A percentile compares a stretch with the other conserved stretches of the same genome.
phyloP scores from a whole-genome alignment of 2,888 invertebrate genomes.

The Trachelus tabidus region DNA sequence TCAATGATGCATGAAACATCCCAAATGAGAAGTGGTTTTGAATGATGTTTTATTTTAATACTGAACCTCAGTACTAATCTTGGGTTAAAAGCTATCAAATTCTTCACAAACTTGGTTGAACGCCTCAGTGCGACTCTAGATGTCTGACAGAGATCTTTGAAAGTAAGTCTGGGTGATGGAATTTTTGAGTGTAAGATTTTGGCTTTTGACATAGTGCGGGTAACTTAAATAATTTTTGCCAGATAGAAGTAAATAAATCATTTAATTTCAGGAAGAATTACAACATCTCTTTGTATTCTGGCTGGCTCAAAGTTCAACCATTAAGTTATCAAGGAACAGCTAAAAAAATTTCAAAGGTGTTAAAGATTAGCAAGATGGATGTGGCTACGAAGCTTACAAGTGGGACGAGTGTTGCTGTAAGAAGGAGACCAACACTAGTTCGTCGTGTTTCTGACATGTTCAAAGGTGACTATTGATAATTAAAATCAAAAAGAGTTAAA shows the following conservation, averaged over 20 bases:
- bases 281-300: background rate
- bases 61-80: background rate
- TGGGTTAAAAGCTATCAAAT: slow-evolving; percentile 20
- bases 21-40: background rate
- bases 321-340: background rate
- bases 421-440: slow-evolving; percentile 51
- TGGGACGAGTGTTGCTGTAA: slow-evolving; percentile 19
- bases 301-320: background rate
- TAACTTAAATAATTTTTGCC: background rate
- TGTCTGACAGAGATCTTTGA: slow-evolving; percentile 7
- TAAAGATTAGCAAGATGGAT: background rate
- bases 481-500: background rate
- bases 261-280: background rate
- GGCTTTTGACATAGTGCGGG: background rate
- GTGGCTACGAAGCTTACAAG: background rate
- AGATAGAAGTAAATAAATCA: background rate
- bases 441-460: slow-evolving; percentile 60
- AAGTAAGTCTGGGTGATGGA: background rate
- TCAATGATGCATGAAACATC: background rate
- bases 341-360: background rate
- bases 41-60: background rate
- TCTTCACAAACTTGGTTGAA: background rate
- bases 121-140: slow-evolving; percentile 8
- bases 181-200: background rate
- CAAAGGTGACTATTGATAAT: slow-evolving; percentile 47